Evolutionary conservation across 2,888 invertebrate genomes (phyloP).

Genomic region (Oegoconia quadripuncta): DNA sequence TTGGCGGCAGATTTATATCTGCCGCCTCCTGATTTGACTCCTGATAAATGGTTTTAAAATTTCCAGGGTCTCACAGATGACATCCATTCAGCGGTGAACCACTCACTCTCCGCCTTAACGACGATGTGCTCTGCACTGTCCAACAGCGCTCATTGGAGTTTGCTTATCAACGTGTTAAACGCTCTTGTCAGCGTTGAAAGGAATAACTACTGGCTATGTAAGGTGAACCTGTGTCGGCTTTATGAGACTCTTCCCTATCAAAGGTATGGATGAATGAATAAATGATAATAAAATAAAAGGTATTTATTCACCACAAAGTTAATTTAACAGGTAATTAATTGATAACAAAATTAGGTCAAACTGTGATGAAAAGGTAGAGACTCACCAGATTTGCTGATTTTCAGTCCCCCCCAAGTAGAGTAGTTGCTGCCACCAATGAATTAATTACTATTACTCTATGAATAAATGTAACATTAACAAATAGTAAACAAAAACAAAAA

Average conservation of each 20-base stretch:
- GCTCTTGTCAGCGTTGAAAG: conserved; percentile 81
- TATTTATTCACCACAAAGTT: neutral
- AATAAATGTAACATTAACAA: too few relatives aligned
- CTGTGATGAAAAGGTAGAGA: too few relatives aligned
- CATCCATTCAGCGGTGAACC: conserved; percentile 86
- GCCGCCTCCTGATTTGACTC: too few relatives aligned
- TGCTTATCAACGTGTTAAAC: conserved; percentile 79
- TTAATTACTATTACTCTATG: too few relatives aligned
- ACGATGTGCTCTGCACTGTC: conserved; percentile 79
- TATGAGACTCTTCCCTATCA: conserved; percentile 65
- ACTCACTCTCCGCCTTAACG: conserved; percentile 82
- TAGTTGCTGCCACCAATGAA: too few relatives aligned
- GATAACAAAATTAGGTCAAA: too few relatives aligned
- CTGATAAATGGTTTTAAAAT: too few relatives aligned
- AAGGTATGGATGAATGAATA: conserved; percentile 41
- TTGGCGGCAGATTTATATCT: neutral
- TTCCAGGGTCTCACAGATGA: conserved; percentile 85
- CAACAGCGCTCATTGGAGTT: conserved; percentile 79
- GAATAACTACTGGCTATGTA: conserved; percentile 92
- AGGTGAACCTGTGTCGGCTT: conserved; percentile 77
- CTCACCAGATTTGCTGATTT: too few relatives aligned
- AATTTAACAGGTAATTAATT: too few relatives aligned
- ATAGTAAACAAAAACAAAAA: too few relatives aligned
- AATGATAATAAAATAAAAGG: neutral
- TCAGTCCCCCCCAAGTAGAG: too few relatives aligned